These are phyloP conservation scores for Mya arenaria DNA, from an alignment of 1,140 invertebrate genomes.

Conservation along the genomic window DNA sequence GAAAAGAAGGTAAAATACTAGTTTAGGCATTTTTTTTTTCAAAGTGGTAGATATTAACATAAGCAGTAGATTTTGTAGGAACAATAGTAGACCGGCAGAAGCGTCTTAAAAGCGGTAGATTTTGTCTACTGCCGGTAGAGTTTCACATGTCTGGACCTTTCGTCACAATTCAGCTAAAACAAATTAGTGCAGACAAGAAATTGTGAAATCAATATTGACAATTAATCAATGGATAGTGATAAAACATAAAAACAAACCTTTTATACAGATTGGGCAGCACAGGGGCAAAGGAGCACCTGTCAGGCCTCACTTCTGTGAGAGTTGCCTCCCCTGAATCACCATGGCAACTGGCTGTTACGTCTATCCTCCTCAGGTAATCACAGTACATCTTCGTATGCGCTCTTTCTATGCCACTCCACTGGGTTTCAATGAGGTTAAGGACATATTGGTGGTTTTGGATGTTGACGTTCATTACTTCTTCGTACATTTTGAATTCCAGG, in stretches of 20 bases:
- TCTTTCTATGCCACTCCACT: conserved; percentile 31
- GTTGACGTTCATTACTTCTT: conserved; percentile 52
- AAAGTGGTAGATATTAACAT: no score
- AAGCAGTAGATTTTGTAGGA: no score
- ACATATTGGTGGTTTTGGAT: conserved; percentile 54
- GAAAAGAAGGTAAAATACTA: no score
- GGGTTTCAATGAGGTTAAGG: conserved; percentile 43
- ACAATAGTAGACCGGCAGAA: no score
- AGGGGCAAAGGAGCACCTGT: conserved; percentile 52
- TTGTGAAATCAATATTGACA: no score
- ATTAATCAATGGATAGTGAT: no score
- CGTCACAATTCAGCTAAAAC: no score
- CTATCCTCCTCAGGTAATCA: conserved; percentile 28
- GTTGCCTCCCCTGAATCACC: background rate
- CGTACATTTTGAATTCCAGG: conserved; percentile 57
- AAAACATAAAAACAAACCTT: conserved; percentile 52
- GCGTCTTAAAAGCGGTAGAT: no score
- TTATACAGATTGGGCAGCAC: conserved; percentile 41
- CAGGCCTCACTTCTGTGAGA: conserved; percentile 28
- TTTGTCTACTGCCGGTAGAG: no score
- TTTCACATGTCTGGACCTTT: no score
- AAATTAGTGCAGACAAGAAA: no score
- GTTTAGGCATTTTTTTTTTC: no score
- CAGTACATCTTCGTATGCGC: conserved; percentile 30
- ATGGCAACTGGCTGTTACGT: conserved; percentile 30